A percentile compares a stretch with the other conserved stretches of the same genome.
Conservation (phyloP, 2,888 invertebrate genomes). For the Caenorhabditis sinica region DNA sequence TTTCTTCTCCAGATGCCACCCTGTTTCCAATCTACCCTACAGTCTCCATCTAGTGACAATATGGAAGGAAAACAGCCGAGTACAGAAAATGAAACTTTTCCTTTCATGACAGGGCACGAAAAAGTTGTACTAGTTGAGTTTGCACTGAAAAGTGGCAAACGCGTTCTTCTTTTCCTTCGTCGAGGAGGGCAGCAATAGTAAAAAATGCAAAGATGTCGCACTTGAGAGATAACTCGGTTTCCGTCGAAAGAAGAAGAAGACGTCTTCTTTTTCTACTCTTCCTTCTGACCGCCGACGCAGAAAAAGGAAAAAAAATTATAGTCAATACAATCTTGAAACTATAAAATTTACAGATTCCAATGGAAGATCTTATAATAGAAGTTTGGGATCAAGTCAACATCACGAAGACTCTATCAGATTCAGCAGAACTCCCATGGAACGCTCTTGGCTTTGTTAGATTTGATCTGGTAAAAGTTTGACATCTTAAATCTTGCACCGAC, state of each 20-base stretch:
- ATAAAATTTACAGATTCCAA: constrained; percentile 5
- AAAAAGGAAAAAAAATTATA: constrained; percentile 33
- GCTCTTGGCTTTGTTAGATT: too few species aligned
- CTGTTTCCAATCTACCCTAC: too few species aligned
- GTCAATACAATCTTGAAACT: constrained; percentile 7
- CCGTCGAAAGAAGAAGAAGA: constrained; percentile 40
- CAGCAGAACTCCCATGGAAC: too few species aligned
- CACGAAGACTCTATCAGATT: not conserved
- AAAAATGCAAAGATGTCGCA: constrained; percentile 65
- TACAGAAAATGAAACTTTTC: constrained; percentile 25
- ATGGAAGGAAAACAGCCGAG: not conserved
- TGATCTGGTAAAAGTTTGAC: too few species aligned
- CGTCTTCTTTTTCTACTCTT: constrained; percentile 37
- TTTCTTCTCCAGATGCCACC: too few species aligned
- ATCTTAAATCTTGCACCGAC: too few species aligned
- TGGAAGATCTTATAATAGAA: not conserved
- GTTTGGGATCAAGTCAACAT: not conserved
- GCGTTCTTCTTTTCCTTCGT: constrained; percentile 49
- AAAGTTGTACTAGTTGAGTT: constrained; percentile 53
- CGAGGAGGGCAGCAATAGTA: constrained; percentile 53
- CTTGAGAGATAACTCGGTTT: constrained; percentile 63
- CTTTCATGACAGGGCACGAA: constrained; percentile 24
- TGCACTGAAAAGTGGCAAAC: constrained; percentile 54
- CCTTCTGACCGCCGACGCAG: constrained; percentile 52
- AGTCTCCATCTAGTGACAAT: not conserved